Percentiles rank a stretch among this genome's conserved stretches.
phyloP scores from a whole-genome alignment of 2,797 vertebrate genomes.

The Tenualosa thibaudeaui region DNA sequence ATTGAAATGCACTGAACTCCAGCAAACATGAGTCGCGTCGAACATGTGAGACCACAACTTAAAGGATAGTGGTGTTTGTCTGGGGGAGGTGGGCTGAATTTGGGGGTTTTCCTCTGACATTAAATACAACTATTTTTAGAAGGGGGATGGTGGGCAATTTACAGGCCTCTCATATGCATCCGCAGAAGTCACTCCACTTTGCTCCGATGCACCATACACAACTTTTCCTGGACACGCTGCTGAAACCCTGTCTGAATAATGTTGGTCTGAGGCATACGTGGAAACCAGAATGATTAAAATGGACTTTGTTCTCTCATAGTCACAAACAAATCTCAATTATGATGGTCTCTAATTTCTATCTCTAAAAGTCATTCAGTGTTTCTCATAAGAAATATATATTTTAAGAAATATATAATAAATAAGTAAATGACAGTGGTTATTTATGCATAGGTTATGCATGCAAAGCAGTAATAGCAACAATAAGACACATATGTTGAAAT shows the following conservation, averaged over 20 bases:
- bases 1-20: neutral
- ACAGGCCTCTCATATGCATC: neutral
- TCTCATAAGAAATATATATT: too few species aligned
- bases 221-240: slow-evolving; percentile 13
- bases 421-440: too few species aligned
- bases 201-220: neutral
- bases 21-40: neutral
- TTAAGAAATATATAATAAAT: too few species aligned
- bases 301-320: neutral
- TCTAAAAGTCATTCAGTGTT: neutral
- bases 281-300: neutral
- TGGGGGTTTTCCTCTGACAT: neutral
- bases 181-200: neutral
- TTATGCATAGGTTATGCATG: neutral
- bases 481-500: neutral
- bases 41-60: neutral
- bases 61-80: too few species aligned
- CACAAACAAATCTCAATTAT: neutral
- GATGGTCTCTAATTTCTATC: neutral
- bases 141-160: neutral
- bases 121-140: slow-evolving; percentile 4
- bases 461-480: neutral
- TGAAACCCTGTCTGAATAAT: neutral
- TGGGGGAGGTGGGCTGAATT: neutral
- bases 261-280: neutral